Percentiles rank a stretch among this genome's conserved stretches.
phyloP scores from a whole-genome alignment of 2,797 vertebrate genomes.

The Acanthornis magna region DNA sequence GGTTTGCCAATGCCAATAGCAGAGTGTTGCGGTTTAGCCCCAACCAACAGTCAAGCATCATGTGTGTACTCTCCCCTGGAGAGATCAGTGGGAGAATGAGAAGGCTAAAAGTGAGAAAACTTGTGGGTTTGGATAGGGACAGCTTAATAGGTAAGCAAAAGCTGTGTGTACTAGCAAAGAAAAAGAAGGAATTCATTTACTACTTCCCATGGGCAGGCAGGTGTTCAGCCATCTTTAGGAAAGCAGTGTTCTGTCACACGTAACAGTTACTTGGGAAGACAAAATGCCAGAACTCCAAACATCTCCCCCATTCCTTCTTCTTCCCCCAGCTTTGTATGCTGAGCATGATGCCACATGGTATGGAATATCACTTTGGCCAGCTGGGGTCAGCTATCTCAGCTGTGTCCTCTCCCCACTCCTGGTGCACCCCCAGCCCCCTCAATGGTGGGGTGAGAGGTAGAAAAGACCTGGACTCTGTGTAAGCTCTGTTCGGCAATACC shows the following conservation, averaged over 20 bases:
- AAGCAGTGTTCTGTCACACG: fast-evolving
- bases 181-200: not conserved
- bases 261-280: not conserved
- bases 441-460: not conserved
- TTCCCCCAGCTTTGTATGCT: not conserved
- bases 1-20: not conserved
- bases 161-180: not conserved
- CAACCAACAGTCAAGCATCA: not conserved
- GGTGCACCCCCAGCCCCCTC: not conserved
- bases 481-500: not conserved
- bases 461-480: not conserved
- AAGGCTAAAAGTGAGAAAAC: not conserved
- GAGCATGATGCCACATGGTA: too few species aligned
- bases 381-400: not conserved
- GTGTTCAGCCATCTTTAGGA: not conserved
- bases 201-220: not conserved
- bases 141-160: not conserved
- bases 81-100: not conserved
- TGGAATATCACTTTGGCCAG: not conserved
- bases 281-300: not conserved
- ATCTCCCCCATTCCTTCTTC: not conserved
- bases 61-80: not conserved
- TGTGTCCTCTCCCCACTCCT: not conserved
- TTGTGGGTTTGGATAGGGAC: not conserved
- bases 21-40: not conserved